phyloP scores from a whole-genome alignment of 1,140 invertebrate genomes.

The Drosophila tani region DNA sequence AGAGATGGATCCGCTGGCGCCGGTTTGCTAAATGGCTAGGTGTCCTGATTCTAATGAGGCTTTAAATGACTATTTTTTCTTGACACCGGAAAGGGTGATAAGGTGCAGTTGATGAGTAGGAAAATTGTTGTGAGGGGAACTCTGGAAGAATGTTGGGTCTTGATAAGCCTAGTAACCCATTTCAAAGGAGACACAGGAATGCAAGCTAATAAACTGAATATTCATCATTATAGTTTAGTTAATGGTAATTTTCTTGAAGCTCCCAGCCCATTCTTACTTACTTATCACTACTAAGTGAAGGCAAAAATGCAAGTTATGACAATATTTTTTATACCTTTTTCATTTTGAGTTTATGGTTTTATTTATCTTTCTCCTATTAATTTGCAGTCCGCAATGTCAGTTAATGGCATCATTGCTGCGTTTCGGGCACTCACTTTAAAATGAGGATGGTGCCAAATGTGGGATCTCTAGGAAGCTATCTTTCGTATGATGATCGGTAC shows the following conservation, averaged over 20 bases:
- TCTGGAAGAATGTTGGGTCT: not conserved
- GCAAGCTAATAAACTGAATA: too few species aligned
- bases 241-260: too few species aligned
- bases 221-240: too few species aligned
- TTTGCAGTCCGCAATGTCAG: not conserved
- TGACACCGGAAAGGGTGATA: constrained; percentile 13
- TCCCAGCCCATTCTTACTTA: too few species aligned
- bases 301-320: too few species aligned
- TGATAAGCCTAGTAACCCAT: not conserved
- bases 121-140: constrained; percentile 15
- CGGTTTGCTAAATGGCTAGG: constrained; percentile 14
- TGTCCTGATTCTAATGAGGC: constrained; percentile 69
- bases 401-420: too few species aligned
- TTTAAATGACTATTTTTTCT: constrained; percentile 62
- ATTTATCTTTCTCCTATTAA: constrained; percentile 4
- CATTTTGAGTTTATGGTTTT: not conserved
- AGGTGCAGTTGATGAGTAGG: constrained; percentile 4
- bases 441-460: not conserved
- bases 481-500: constrained; percentile 36
- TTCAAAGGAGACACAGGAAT: too few species aligned
- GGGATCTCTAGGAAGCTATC: constrained; percentile 2
- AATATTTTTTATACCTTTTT: not conserved
- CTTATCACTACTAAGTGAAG: too few species aligned
- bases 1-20: constrained; percentile 25
- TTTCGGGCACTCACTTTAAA: not conserved